Conservation (phyloP, 2,888 invertebrate species). For the Baccha elongata region DNA sequence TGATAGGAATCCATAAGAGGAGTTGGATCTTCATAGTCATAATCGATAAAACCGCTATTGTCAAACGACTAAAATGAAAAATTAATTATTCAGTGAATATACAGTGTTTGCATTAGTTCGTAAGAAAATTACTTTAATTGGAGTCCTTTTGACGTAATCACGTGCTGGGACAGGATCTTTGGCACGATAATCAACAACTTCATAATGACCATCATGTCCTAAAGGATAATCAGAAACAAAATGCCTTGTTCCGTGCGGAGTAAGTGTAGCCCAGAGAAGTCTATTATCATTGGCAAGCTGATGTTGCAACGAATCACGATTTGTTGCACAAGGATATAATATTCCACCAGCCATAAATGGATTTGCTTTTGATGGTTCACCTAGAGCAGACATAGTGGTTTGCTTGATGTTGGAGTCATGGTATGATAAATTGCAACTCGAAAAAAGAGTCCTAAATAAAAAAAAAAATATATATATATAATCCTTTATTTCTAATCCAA, state of each 20-base stretch:
- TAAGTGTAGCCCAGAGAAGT: constrained; percentile 92
- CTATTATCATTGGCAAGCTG: constrained; percentile 86
- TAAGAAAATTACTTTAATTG: constrained; percentile 78
- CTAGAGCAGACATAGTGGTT: constrained; percentile 85
- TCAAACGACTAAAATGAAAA: constrained; percentile 83
- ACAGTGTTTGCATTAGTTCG: not conserved
- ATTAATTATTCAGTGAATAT: not conserved
- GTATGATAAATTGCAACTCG: constrained; percentile 80
- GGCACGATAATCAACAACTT: constrained; percentile 85
- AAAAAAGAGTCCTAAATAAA: constrained; percentile 74
- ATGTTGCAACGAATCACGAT: constrained; percentile 82
- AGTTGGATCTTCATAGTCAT: constrained; percentile 91
- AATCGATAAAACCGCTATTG: constrained; percentile 91
- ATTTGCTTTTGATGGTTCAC: constrained; percentile 83
- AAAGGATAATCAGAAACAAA: constrained; percentile 86
- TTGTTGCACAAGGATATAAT: constrained; percentile 84
- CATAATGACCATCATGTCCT: constrained; percentile 87
- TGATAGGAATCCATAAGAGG: constrained; percentile 89
- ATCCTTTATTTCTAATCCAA: not conserved
- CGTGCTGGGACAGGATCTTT: constrained; percentile 78
- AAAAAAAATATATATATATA: not conserved
- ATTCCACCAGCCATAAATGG: constrained; percentile 84
- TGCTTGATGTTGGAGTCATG: constrained; percentile 83
- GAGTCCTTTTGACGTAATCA: constrained; percentile 79
- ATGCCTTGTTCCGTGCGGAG: constrained; percentile 91